These are phyloP conservation scores for Champsocephalus gunnari DNA, from an alignment of 2,797 vertebrate species.

Conservation along the genomic window DNA sequence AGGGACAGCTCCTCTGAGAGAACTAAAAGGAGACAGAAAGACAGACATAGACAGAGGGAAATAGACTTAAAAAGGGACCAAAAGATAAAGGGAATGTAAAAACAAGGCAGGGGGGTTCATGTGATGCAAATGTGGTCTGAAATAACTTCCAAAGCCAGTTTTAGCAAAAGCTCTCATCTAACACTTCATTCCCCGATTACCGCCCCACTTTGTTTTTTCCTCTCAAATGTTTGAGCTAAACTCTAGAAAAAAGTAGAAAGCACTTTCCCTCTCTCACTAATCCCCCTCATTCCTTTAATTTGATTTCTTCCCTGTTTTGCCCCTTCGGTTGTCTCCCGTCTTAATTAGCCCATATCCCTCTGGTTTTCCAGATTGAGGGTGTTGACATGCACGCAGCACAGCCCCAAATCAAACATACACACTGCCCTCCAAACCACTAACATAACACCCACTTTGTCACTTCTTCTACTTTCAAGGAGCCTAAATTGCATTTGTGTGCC, in stretches of 20 bases:
- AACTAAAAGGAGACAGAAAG: conserved; percentile 50
- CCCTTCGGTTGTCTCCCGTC: conserved; percentile 70
- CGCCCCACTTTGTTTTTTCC: conserved; percentile 30
- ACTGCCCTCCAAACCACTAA: conserved; percentile 32
- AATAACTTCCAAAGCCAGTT: conserved; percentile 44
- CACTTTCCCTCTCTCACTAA: conserved; percentile 66
- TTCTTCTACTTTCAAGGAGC: conserved; percentile 28
- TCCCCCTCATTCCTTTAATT: conserved; percentile 74
- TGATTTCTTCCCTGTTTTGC: conserved; percentile 72
- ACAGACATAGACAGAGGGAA: conserved; percentile 46
- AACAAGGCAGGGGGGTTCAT: conserved; percentile 30
- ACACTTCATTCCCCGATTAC: conserved; percentile 13
- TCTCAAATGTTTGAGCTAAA: conserved; percentile 54
- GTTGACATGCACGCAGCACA: conserved; percentile 67
- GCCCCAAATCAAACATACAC: conserved; percentile 66
- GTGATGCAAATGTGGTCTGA: conserved; percentile 50
- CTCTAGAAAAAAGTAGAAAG: conserved; percentile 60
- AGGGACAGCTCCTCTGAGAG: conserved; percentile 62
- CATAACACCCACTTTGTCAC: conserved; percentile 27
- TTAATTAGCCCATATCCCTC: conserved; percentile 78
- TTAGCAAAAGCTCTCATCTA: conserved; percentile 24
- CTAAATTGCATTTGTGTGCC: conserved; percentile 30
- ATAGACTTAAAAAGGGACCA: conserved; percentile 33
- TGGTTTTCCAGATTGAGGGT: conserved; percentile 72
- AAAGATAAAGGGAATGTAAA: conserved; percentile 45